Conservation (phyloP, 2,113 vertebrate species). For the Choloepus hoffmanni region DNA sequence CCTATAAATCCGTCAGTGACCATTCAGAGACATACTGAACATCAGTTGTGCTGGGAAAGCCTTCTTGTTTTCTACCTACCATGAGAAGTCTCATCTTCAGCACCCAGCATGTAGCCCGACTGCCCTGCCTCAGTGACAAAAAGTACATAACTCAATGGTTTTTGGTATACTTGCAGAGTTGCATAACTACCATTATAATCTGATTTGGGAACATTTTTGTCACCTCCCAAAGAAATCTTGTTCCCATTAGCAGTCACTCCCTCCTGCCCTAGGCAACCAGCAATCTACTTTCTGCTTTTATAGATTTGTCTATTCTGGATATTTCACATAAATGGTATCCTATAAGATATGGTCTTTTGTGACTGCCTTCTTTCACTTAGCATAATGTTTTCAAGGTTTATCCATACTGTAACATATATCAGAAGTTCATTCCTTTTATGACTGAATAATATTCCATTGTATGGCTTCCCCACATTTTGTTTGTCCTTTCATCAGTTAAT, state of each 20-base stretch:
- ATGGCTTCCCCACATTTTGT: background rate
- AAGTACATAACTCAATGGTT: background rate
- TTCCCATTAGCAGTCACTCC: background rate
- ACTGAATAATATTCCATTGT: background rate
- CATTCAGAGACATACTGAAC: background rate
- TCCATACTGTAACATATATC: background rate
- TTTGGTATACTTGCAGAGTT: background rate
- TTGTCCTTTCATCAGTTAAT: background rate
- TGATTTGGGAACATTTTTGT: conserved; percentile 22
- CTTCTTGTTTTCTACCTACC: background rate
- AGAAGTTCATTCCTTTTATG: background rate
- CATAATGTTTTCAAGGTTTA: background rate
- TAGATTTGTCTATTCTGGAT: background rate
- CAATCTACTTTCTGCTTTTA: background rate
- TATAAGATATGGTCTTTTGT: background rate
- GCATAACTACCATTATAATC: background rate
- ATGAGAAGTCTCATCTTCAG: background rate
- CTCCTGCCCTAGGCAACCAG: background rate
- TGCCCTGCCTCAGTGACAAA: background rate
- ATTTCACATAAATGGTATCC: background rate
- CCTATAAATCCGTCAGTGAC: background rate
- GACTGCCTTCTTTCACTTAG: background rate
- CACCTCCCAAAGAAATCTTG: background rate
- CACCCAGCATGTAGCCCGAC: too few relatives aligned
- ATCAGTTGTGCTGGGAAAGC: background rate